Evolutionary conservation across 2,888 invertebrate species (phyloP).

Genomic region (Unio pictorum): DNA sequence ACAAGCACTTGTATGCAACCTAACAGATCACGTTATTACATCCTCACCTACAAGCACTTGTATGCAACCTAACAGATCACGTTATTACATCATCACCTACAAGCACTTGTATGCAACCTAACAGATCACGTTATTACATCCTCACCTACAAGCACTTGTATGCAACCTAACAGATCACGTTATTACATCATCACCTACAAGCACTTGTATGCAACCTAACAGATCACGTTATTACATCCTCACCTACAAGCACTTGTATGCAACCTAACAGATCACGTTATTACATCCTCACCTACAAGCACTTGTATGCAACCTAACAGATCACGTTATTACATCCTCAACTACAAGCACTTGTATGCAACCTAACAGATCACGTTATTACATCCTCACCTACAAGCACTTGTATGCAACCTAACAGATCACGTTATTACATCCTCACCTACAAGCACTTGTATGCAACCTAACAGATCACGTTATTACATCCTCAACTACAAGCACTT

Average conservation of each 20-base stretch:
- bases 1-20: slow-evolving; percentile 52
- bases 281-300: slow-evolving; percentile 41
- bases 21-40: slow-evolving; percentile 31
- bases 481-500: slow-evolving; percentile 33
- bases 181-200: slow-evolving; percentile 13
- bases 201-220: slow-evolving; percentile 46
- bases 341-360: slow-evolving; percentile 43
- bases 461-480: slow-evolving; percentile 36
- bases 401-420: slow-evolving; percentile 39
- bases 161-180: slow-evolving; percentile 40
- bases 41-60: slow-evolving; percentile 40
- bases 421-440: slow-evolving; percentile 42
- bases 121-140: slow-evolving; percentile 34
- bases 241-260: slow-evolving; percentile 50
- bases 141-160: slow-evolving; percentile 52
- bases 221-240: slow-evolving; percentile 42
- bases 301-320: slow-evolving; percentile 49
- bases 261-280: slow-evolving; percentile 36
- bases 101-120: slow-evolving; percentile 49
- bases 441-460: slow-evolving; percentile 49
- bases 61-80: slow-evolving; percentile 30
- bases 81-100: slow-evolving; percentile 46
- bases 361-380: slow-evolving; percentile 35
- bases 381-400: slow-evolving; percentile 51
- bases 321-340: slow-evolving; percentile 21